phyloP scores from a whole-genome alignment of 2,888 invertebrate genomes.

The Mythimna ferrago region DNA sequence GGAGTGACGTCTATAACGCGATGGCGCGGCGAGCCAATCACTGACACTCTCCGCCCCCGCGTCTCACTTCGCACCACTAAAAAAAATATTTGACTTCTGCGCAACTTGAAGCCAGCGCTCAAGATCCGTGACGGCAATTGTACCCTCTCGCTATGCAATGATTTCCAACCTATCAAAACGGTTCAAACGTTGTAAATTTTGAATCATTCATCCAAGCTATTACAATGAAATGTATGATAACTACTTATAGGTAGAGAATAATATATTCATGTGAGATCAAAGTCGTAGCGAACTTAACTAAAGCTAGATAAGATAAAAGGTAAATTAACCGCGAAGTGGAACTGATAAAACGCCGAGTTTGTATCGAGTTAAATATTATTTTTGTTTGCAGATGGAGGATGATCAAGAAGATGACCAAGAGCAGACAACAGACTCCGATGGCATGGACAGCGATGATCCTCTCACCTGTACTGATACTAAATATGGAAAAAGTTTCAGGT shows the following conservation, averaged over 20 bases:
- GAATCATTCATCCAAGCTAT: not conserved
- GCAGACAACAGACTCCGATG: constrained; percentile 83
- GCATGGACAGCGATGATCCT: constrained; percentile 88
- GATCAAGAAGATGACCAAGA: constrained; percentile 79
- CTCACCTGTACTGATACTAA: constrained; percentile 91
- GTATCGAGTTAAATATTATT: constrained; percentile 9
- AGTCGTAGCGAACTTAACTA: constrained; percentile 36
- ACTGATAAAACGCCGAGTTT: constrained; percentile 23
- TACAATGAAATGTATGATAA: not conserved
- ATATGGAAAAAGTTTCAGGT: constrained; percentile 95
- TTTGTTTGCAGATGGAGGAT: constrained; percentile 81
- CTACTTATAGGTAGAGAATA: constrained; percentile 8
- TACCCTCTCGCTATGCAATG: too few relatives aligned
- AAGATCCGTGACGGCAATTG: too few relatives aligned
- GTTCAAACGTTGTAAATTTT: too few relatives aligned
- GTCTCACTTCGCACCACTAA: too few relatives aligned
- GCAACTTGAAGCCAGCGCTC: too few relatives aligned
- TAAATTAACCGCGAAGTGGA: constrained; percentile 24
- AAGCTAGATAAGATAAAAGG: constrained; percentile 41
- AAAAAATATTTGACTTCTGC: too few relatives aligned
- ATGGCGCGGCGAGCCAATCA: too few relatives aligned
- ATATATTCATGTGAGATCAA: constrained; percentile 24
- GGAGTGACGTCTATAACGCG: too few relatives aligned
- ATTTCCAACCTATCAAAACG: too few relatives aligned
- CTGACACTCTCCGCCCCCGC: too few relatives aligned